Evolutionary conservation across 2,113 vertebrate genomes (phyloP), one percentile per base, ranked within the genome.

Genomic region (Bubo bubo): DNA sequence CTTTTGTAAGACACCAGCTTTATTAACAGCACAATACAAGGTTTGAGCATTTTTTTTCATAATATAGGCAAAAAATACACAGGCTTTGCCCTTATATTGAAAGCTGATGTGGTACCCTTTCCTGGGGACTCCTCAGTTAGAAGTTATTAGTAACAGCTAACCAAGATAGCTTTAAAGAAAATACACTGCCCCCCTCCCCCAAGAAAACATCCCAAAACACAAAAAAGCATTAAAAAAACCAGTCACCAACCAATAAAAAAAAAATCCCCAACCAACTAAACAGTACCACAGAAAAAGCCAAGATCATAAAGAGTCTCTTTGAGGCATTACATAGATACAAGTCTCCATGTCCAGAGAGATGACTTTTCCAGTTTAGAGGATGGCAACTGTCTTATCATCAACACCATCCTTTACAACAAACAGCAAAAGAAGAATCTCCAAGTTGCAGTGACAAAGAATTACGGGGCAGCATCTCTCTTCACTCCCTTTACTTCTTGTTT

Each of bases 151-250:
- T 43, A 43, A 5, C 8, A 39, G 34, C 20, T 73, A 73, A 15
- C 12, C 23, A 80, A 76, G 3, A 56, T 15, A 1, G 19, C 35
- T 86, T 79, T 34, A 49, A 45, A 58, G 34, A 70, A 62, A 45
- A 17, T 8, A n/a, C 4, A 45, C 16, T 1, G 9, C 45, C 4
- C 10, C 4, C 2, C 2, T 2, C 12, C 10, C 12, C 17, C 34
- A 22, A 49, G 5, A 63, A 81, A 81, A 60, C 35, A 39, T 10
- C 2, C 6, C 14, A 26, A 53, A 91, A 20, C 7, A 76, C 45
- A 2, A 50, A 50, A 68, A 71, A 79, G 0, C 18, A 32, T 37
- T 30, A 3, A 11, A 39, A 37, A 55, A 50, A 20, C 5, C 43
- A 0, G 4, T 13, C 10, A 5, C 32, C 14, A 56, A 7, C 3